Percentiles rank a stretch among this genome's conserved stretches.
These are phyloP conservation scores for Ambastaia sidthimunki DNA, from an alignment of 2,797 vertebrate species.

Conservation along the genomic window DNA sequence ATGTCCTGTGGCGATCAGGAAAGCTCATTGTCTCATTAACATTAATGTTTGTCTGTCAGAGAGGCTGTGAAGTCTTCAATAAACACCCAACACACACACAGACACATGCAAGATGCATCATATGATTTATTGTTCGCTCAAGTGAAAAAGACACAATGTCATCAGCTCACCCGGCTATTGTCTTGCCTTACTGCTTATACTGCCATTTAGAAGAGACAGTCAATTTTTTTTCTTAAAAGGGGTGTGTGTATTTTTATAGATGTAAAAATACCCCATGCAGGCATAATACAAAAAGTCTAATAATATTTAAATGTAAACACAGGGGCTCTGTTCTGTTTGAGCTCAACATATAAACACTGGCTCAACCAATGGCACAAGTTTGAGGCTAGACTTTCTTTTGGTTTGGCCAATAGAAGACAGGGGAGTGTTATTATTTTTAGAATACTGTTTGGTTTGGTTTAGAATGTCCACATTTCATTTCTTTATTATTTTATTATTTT, in stretches of 20 bases:
- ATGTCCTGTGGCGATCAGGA: constrained; percentile 43
- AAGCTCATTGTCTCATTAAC: constrained; percentile 55
- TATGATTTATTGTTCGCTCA: constrained; percentile 74
- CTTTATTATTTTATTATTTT: not conserved
- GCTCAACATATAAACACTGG: not conserved
- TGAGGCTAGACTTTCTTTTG: not conserved
- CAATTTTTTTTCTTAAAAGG: not conserved
- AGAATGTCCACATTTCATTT: not conserved
- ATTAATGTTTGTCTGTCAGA: constrained; percentile 59
- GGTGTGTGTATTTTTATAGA: too few relatives aligned
- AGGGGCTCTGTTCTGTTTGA: not conserved
- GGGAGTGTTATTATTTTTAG: not conserved
- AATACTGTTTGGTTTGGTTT: not conserved
- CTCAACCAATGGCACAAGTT: not conserved
- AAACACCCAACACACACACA: constrained; percentile 58
- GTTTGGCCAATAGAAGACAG: not conserved
- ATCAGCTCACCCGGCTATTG: constrained; percentile 61
- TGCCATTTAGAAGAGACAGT: not conserved
- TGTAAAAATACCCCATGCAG: too few relatives aligned
- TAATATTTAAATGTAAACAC: not conserved
- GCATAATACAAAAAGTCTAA: not conserved
- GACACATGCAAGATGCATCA: constrained; percentile 56
- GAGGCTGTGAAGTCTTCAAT: constrained; percentile 65
- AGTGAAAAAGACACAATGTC: constrained; percentile 76
- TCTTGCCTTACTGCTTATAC: not conserved